phyloP scores from a whole-genome alignment of 2,797 vertebrate genomes.

The Cynodonichthys magdalenae region DNA sequence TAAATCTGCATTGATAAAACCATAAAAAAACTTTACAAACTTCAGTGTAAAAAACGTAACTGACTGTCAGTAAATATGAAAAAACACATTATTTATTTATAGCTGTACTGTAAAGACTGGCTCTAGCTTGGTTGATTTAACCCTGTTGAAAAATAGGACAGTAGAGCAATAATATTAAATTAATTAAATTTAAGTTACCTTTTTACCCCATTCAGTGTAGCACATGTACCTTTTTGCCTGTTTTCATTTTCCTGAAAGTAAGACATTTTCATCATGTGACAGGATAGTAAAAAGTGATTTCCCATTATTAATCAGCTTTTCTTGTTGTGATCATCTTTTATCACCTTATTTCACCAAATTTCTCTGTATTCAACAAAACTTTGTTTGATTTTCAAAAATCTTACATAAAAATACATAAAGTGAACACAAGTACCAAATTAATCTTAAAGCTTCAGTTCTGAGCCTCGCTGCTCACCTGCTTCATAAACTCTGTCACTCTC shows the following conservation, averaged over 20 bases:
- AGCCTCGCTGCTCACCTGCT: too few relatives aligned
- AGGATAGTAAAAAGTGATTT: too few relatives aligned
- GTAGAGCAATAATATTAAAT: neutral
- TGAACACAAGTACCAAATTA: too few relatives aligned
- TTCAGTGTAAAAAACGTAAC: neutral
- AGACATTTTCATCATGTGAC: neutral
- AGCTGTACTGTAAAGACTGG: neutral
- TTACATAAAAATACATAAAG: slow-evolving; percentile 9
- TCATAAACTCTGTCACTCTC: slow-evolving; percentile 46
- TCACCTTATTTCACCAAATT: slow-evolving; percentile 3
- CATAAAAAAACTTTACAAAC: too few relatives aligned
- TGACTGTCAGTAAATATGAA: too few relatives aligned
- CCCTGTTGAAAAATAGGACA: neutral
- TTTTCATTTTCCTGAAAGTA: neutral
- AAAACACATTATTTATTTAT: too few relatives aligned
- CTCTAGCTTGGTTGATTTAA: neutral
- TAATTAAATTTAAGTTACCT: too few relatives aligned
- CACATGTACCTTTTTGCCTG: neutral
- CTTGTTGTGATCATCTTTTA: neutral
- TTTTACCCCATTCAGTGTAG: too few relatives aligned
- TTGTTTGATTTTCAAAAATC: slow-evolving; percentile 7
- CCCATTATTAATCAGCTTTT: neutral
- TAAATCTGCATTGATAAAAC: too few relatives aligned
- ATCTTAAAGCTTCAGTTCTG: too few relatives aligned
- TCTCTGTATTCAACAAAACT: neutral